Percentiles rank a stretch among this genome's conserved stretches.
Conservation (phyloP, 2,888 invertebrate genomes). For the Vannuccia rotundouncinata region DNA sequence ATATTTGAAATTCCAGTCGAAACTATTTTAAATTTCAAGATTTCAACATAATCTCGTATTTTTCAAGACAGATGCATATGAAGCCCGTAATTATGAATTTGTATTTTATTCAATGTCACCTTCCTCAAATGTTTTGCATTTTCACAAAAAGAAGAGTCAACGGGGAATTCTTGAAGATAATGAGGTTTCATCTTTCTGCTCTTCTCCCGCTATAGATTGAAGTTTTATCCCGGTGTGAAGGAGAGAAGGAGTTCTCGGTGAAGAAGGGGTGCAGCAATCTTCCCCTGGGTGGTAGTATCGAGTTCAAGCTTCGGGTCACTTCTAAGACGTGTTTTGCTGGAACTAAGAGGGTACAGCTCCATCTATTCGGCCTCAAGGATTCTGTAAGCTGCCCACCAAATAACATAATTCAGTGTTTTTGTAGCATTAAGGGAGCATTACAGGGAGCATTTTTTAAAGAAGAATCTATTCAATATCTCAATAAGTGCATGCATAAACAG, state of each 20-base stretch:
- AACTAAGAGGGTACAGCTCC: not conserved
- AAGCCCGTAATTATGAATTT: no score
- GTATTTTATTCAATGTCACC: no score
- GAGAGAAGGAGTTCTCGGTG: constrained; percentile 21
- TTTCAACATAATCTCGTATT: no score
- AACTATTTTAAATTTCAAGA: no score
- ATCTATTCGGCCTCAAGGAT: constrained; percentile 28
- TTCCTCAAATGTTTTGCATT: no score
- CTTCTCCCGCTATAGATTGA: constrained; percentile 5
- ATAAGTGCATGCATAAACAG: not conserved
- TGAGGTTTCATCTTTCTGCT: no score
- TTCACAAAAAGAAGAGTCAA: no score
- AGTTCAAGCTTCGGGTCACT: constrained; percentile 24
- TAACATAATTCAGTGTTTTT: no score
- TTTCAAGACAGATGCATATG: no score
- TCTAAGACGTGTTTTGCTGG: constrained; percentile 35
- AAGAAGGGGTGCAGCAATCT: constrained; percentile 29
- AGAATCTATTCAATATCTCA: not conserved
- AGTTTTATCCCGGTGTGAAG: constrained; percentile 32
- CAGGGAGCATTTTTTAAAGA: not conserved
- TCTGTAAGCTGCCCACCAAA: no score
- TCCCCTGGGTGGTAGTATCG: constrained; percentile 36
- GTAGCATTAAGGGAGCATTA: not conserved
- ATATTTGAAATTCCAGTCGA: no score
- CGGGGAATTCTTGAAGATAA: no score